Evolutionary conservation across 1,140 invertebrate species (phyloP), one percentile per base, ranked within the genome.

Genomic region (Drosophila repletoides): DNA sequence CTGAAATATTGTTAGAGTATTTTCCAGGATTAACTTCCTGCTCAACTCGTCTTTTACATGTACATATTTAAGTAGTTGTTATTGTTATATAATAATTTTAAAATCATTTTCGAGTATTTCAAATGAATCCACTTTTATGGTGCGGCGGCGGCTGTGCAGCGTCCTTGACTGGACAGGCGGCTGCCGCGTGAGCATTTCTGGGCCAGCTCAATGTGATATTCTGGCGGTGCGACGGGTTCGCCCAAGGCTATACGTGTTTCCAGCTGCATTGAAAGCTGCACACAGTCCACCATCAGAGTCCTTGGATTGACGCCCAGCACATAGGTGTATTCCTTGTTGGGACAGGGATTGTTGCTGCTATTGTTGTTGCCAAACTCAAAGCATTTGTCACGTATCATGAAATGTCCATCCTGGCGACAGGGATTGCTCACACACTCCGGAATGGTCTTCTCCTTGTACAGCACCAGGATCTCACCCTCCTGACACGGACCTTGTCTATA

Each of bases 401-500:
- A 93, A 7, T 83, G 59, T 0, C 90, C 90, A 52, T 89, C 88
- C 5, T 93, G 91, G 0, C 66, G 53, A 68, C 94, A 95, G 0
- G 92, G 91, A 91, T 95, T 95, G 3, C 53, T 59, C 1, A 88
- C 88, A 71, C 94, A 95, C 43, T 91, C 90, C 0, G 94, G 93
- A 17, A 92, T 90, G 0, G 91, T 87, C 14, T 92, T 90, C 40
- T 91, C 90, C 15, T 88, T 60, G 1, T 89, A 88, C 2, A 95
- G 89, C 10, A 94, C 83, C 6, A 95, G 79, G 66, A 93, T 93
- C 36, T 94, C 68, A 0, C 89, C 89, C 0, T 53, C 3, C 2
- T 76, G 34, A 74, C 94, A 95, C 0, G 94, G 94, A 0, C 94
- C 94, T 76, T 91, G 92, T 12, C 89, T 88, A 65, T 92, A 95